Percentiles rank a stretch among this genome's conserved stretches.
phyloP scores from a whole-genome alignment of 2,113 vertebrate species.

The Cheirogaleus medius region DNA sequence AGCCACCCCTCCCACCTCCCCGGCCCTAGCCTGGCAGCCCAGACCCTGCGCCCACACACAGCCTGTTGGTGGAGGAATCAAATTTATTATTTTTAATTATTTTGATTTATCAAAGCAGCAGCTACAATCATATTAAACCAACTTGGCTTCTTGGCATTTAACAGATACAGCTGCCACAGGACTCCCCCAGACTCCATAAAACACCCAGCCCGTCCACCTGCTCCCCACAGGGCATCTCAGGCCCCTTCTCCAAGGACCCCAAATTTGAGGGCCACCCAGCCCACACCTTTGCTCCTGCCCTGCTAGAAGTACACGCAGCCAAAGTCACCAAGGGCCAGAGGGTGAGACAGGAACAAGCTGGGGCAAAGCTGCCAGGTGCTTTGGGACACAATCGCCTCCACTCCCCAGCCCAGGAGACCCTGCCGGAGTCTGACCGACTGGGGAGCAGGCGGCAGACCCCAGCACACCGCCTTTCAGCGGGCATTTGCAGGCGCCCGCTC shows the following conservation, averaged over 20 bases:
- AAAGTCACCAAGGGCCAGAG: background rate
- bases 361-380: background rate
- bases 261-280: background rate
- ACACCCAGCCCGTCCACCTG: constrained; percentile 56
- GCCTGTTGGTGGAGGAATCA: constrained; percentile 87
- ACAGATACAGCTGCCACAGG: constrained; percentile 86
- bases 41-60: constrained; percentile 77
- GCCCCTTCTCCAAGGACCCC: background rate
- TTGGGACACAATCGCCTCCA: background rate
- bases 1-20: background rate
- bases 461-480: background rate
- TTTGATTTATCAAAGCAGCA: constrained; percentile 92
- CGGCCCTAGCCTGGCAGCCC: constrained; percentile 38
- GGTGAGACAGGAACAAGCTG: background rate
- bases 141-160: constrained; percentile 86
- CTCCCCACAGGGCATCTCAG: background rate
- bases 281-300: background rate
- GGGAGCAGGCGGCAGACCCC: background rate
- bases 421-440: background rate
- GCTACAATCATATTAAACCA: constrained; percentile 91
- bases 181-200: constrained; percentile 87
- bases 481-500: background rate
- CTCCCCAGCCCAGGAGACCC: background rate
- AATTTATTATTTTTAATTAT: constrained; percentile 95
- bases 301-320: rapidly evolving